Base-by-base conservation (phyloP, 2,797 vertebrate genomes). In the Phrynocephalus guinanensis region DNA sequence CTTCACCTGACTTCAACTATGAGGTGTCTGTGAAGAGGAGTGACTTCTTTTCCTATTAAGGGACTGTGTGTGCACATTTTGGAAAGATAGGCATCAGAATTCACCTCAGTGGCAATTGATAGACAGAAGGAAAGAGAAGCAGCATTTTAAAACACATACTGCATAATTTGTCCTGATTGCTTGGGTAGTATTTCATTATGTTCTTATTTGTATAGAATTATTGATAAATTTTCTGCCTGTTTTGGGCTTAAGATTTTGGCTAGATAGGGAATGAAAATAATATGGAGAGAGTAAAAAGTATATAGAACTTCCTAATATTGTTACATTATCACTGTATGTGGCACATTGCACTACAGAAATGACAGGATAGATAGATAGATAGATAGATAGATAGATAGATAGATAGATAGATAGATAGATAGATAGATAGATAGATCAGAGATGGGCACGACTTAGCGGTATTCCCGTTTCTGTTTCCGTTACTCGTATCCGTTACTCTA, bases 191-290 rank as follows among this genome's bases (percentile, higher is more conserved):
- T 72, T 89, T 86, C 84, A 86, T 60, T 82, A 83, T 24, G 0
- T 79, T 38, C 7, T 11, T 91, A 26, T 88, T 92, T 16, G 4
- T 56, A 75, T 83, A 85, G 6, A 7, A 82, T 89, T 91, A 52
- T 90, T 71, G 38, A 9, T 38, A 52, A 10, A 56, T 67, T 44
- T 4, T 73, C 26, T 89, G 50, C 38, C 83, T 88, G 60, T 85
- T 75, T 87, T 80, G 86, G 22, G 50, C 44, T 1, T 20, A 20
- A 0, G 70, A 72, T 80, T 88, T 70, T 22, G 16, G 24, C 60
- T 75, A 22, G n/a, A 48, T 50, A 6, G 18, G 16, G 18, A 67
- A 33, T 26, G 20, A 60, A 67, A 20, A 50, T 16, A 8, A 68
- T 8, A 10, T 5, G 80, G 86, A 70, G 4, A 82, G 82, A 85